Base-by-base conservation (phyloP, 2,113 vertebrate genomes). In the Ameiurus melas region DNA sequence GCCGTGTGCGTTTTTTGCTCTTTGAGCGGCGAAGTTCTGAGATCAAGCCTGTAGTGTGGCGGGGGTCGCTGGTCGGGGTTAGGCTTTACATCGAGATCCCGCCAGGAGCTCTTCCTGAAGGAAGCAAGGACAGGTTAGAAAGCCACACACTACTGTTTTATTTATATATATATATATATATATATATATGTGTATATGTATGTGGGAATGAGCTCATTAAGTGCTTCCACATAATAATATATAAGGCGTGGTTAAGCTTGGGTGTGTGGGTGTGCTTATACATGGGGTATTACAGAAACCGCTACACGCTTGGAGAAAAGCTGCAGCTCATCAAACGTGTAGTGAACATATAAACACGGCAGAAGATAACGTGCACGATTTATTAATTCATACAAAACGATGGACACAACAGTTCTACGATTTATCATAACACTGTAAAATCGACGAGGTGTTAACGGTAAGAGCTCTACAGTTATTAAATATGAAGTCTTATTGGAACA, bases 71-170 rank as follows among this genome's bases (percentile, higher is more conserved):
- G 93, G 97, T 97, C 92, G 96, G 95, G 90, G 94, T 93, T 91
- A 94, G 97, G 93, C 96, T 99, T 85, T 99, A 97, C 77, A 94
- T 99, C 0, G 98, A 99, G 94, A 97, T 99, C 87, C 97, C 97
- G 36, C 95, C 95, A 27, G 98, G 98, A 89, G 93, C 96, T 86
- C 96, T 99, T 94, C 98, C 98, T 3, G 98, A 99, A 93, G 98
- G 98, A 91, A 99, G 98, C 96, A 99, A 99, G 92, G 98, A 99
- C 94, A 97, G 98, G 98, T 99, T 79, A 27, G 88, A 77, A 14
- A n/a, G 12, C 30, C 70, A 20, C 9, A 55, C 6, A 6, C 0
- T 30, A 8, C 73, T 66, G 30, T 36, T n/a, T n/a, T n/a, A n/a
- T n/a, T n/a, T n/a, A n/a, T n/a, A n/a, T n/a, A n/a, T n/a, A n/a